These are phyloP conservation scores for Pimephales promelas DNA, from an alignment of 2,113 vertebrate genomes.

Conservation along the genomic window DNA sequence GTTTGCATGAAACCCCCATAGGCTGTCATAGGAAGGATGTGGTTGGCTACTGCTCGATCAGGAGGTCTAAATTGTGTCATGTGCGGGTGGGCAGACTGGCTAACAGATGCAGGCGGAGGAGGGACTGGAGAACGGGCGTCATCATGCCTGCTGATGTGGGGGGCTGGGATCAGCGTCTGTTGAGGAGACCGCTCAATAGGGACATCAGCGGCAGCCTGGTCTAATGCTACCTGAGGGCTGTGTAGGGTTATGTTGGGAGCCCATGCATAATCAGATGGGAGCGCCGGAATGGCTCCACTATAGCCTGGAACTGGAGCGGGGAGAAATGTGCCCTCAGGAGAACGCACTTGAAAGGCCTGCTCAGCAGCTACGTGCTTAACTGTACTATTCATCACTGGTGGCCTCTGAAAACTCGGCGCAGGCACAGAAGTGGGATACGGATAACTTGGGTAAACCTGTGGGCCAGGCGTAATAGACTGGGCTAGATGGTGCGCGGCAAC, in stretches of 20 bases:
- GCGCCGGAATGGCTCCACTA: background rate
- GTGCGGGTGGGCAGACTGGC: background rate
- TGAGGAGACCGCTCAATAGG: too few relatives aligned
- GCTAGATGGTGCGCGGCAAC: too few relatives aligned
- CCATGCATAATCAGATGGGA: background rate
- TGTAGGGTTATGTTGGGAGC: background rate
- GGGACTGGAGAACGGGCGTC: background rate
- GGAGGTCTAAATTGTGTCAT: background rate
- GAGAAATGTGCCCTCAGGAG: too few relatives aligned
- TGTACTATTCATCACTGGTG: too few relatives aligned
- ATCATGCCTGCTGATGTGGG: background rate
- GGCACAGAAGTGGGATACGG: too few relatives aligned
- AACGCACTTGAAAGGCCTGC: too few relatives aligned
- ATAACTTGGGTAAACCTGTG: too few relatives aligned
- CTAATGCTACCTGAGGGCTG: background rate
- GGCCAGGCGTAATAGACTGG: too few relatives aligned
- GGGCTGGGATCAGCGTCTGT: too few relatives aligned
- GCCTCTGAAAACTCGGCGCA: too few relatives aligned
- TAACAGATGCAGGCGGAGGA: background rate
- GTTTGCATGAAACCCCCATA: constrained; percentile 4
- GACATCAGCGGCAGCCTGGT: background rate
- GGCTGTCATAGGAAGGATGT: background rate
- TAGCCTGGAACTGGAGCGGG: too few relatives aligned
- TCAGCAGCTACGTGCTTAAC: too few relatives aligned
- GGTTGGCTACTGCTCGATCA: background rate